These are phyloP conservation scores for Ptilorrhoa leucosticta DNA, from an alignment of 2,113 vertebrate genomes.

Conservation along the genomic window DNA sequence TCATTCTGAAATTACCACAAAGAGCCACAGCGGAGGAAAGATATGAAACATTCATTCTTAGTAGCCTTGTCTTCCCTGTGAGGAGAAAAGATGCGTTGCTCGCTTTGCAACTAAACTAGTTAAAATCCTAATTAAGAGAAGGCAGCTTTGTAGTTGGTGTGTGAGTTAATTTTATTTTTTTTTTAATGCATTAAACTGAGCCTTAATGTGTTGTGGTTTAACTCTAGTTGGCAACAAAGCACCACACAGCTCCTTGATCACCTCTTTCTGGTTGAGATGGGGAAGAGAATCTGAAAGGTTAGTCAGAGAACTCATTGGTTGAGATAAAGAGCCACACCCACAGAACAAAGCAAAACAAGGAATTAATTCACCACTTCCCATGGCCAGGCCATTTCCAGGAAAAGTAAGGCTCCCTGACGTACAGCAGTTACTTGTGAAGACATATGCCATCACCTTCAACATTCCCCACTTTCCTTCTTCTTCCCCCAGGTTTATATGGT, in stretches of 20 bases:
- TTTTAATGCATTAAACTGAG: not conserved
- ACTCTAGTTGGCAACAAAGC: not conserved
- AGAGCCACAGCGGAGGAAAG: not conserved
- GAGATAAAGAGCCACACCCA: not conserved
- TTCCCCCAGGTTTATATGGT: not conserved
- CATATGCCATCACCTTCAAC: not conserved
- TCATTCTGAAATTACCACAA: not conserved
- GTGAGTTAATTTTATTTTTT: not conserved
- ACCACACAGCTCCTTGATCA: not conserved
- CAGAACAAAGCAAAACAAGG: not conserved
- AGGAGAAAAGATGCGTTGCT: not conserved
- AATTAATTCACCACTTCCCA: not conserved
- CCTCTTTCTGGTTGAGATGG: not conserved
- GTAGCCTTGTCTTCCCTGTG: not conserved
- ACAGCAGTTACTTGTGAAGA: not conserved
- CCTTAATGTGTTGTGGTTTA: not conserved
- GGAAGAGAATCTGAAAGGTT: accelerated
- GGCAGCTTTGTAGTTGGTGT: not conserved
- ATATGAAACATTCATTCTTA: not conserved
- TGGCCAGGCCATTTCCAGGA: not conserved
- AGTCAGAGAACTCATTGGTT: not conserved
- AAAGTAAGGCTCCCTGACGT: not conserved
- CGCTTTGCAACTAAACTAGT: not conserved
- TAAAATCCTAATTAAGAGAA: not conserved
- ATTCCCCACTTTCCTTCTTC: not conserved